phyloP scores from a whole-genome alignment of 2,113 vertebrate genomes.

The Notarius lentiginosus region DNA sequence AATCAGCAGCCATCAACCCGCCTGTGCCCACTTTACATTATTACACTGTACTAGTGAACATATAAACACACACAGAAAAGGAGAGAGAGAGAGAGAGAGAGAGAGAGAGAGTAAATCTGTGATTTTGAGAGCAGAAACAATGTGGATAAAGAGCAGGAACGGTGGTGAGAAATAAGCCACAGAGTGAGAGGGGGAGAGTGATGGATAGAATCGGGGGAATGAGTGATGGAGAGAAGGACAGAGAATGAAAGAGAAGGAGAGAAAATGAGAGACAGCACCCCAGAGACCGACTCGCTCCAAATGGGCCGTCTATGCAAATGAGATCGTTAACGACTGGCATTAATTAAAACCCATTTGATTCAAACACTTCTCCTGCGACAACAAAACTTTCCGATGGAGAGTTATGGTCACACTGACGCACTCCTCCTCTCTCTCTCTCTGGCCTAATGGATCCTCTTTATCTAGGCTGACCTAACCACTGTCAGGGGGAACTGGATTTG shows the following conservation, averaged over 20 bases:
- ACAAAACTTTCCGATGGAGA: slow-evolving; percentile 54
- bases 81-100: neutral
- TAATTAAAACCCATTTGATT: slow-evolving; percentile 55
- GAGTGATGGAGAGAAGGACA: neutral
- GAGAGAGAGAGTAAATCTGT: neutral
- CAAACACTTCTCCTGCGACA: slow-evolving; percentile 44
- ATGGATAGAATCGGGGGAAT: neutral
- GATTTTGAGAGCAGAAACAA: neutral
- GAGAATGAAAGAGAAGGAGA: slow-evolving; percentile 33
- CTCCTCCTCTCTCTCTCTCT: slow-evolving; percentile 46
- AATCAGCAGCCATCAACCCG: slow-evolving; percentile 72
- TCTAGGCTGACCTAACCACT: slow-evolving; percentile 57
- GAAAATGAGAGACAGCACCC: slow-evolving; percentile 48
- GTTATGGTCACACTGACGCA: slow-evolving; percentile 43
- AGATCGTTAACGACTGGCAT: slow-evolving; percentile 45
- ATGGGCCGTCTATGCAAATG: slow-evolving; percentile 53
- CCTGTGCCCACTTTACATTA: slow-evolving; percentile 64
- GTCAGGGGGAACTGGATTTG: slow-evolving; percentile 48
- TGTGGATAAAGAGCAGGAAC: neutral
- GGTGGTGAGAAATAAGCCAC: neutral
- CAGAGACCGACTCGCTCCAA: slow-evolving; percentile 45
- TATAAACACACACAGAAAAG: neutral
- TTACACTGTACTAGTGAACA: slow-evolving; percentile 50
- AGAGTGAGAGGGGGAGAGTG: neutral
- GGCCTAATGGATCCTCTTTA: slow-evolving; percentile 57